These are phyloP conservation scores for Bilobella aurantiaca DNA, from an alignment of 1,140 invertebrate species.

Conservation along the genomic window DNA sequence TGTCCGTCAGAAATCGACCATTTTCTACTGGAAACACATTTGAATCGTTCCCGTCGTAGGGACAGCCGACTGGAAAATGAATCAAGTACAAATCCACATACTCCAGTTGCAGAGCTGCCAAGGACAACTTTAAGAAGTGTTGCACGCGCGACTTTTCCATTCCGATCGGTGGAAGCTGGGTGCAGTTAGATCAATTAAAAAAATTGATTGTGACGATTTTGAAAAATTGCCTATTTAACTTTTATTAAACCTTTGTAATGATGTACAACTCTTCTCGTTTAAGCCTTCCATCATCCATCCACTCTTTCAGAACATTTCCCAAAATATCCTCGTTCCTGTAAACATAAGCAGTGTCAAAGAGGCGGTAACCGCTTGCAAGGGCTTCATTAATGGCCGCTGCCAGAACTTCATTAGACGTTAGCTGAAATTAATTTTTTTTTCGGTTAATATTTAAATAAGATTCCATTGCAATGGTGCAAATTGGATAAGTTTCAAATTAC, in stretches of 20 bases:
- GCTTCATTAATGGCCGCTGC: background rate
- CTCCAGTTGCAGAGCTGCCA: constrained; percentile 57
- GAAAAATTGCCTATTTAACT: background rate
- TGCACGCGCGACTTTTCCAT: constrained; percentile 54
- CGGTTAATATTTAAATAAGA: no score
- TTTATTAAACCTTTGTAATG: constrained; percentile 36
- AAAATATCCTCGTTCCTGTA: constrained; percentile 40
- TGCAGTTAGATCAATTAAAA: background rate
- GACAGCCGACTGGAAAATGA: constrained; percentile 59
- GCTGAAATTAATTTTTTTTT: no score
- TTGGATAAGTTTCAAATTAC: no score
- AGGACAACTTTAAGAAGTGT: constrained; percentile 58
- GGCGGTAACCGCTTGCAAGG: constrained; percentile 38
- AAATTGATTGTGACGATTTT: background rate
- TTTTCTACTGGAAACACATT: background rate
- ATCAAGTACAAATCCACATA: constrained; percentile 78
- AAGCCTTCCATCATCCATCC: constrained; percentile 37
- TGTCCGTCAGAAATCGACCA: constrained; percentile 22
- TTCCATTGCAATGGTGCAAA: no score
- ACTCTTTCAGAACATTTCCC: constrained; percentile 38
- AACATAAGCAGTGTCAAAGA: constrained; percentile 38
- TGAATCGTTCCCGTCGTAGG: background rate
- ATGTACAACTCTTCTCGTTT: constrained; percentile 41
- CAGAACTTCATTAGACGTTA: background rate
- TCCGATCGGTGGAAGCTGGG: constrained; percentile 36